Evolutionary conservation across 2,888 invertebrate species (phyloP).

Genomic region (Seira musarum): DNA sequence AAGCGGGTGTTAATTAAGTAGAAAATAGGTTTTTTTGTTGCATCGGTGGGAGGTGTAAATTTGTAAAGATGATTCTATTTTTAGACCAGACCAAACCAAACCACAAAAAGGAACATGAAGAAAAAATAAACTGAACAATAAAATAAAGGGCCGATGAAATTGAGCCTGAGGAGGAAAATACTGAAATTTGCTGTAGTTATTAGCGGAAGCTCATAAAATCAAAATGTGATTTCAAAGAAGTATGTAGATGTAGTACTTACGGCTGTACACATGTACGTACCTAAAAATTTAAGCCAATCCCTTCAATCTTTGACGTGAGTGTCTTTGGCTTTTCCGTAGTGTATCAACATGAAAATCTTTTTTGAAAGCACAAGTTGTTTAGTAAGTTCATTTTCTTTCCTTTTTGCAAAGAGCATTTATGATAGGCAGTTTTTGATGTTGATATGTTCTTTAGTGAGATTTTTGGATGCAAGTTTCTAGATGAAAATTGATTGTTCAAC

Average conservation of each 20-base stretch:
- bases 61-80: slow-evolving; percentile 5
- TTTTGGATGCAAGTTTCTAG: background rate
- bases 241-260: too few species aligned
- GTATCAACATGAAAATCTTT: background rate
- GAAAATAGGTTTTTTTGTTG: background rate
- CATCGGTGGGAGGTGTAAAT: background rate
- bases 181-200: background rate
- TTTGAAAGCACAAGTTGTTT: too few species aligned
- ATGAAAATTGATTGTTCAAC: slow-evolving; percentile 14
- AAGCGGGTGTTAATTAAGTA: background rate
- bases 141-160: background rate
- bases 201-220: slow-evolving; percentile 11
- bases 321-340: background rate
- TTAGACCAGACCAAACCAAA: too few species aligned
- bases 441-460: background rate
- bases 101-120: background rate
- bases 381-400: too few species aligned
- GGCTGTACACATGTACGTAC: too few species aligned
- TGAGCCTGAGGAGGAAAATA: background rate
- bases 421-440: too few species aligned
- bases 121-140: too few species aligned
- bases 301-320: background rate
- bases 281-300: too few species aligned
- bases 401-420: too few species aligned
- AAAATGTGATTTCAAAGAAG: too few species aligned